phyloP scores from a whole-genome alignment of 2,888 invertebrate species.

The Hypsopygia costalis region DNA sequence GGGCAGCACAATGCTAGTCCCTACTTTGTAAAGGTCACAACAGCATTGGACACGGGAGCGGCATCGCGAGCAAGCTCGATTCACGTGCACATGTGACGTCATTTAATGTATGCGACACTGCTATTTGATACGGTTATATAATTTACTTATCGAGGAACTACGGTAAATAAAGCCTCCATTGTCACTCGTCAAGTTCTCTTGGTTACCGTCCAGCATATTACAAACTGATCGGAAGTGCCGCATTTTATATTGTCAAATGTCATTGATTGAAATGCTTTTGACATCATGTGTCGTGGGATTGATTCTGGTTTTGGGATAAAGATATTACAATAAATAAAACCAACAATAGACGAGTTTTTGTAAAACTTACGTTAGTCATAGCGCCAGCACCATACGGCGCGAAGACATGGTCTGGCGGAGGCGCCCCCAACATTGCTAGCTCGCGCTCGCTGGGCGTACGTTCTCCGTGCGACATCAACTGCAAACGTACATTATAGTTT shows the following conservation, averaged over 20 bases:
- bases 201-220: constrained; percentile 43
- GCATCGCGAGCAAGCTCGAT: neutral
- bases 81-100: neutral
- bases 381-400: constrained; percentile 85
- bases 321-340: too few relatives aligned
- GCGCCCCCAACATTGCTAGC: constrained; percentile 79
- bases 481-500: too few relatives aligned
- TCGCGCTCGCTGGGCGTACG: constrained; percentile 82
- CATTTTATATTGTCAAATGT: neutral
- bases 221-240: neutral
- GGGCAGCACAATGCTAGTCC: neutral
- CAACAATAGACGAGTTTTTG: too few relatives aligned
- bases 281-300: too few relatives aligned
- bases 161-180: constrained; percentile 46
- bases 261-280: too few relatives aligned
- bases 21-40: neutral
- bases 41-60: neutral
- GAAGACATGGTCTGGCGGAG: constrained; percentile 79
- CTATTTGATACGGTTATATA: constrained; percentile 47
- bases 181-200: constrained; percentile 35
- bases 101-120: constrained; percentile 22
- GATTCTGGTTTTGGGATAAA: too few relatives aligned
- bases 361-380: constrained; percentile 81
- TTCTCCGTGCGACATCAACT: constrained; percentile 87
- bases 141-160: constrained; percentile 58